Conservation (phyloP, 1,140 invertebrate species). For the Bicyclus anynana region DNA sequence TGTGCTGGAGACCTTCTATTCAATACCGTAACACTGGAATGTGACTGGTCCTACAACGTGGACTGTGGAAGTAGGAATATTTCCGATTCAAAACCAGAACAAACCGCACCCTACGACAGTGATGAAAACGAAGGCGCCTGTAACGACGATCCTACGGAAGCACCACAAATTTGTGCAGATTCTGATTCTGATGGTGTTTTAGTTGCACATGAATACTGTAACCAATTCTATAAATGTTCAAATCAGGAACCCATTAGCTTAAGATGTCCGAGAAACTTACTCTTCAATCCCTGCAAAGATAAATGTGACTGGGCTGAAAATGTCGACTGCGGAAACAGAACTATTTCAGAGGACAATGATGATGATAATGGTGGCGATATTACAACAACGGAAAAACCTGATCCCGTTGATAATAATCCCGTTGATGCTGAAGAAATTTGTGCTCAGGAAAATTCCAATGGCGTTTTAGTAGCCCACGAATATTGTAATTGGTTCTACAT, state of each 20-base stretch:
- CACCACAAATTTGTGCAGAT: slow-evolving; percentile 31
- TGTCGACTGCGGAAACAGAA: slow-evolving; percentile 24
- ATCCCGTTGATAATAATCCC: too few relatives aligned
- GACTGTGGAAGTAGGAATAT: background rate
- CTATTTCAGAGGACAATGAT: background rate
- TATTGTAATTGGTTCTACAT: too few relatives aligned
- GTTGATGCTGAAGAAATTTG: too few relatives aligned
- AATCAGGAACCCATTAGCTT: slow-evolving; percentile 31
- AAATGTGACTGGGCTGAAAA: slow-evolving; percentile 66
- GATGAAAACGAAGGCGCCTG: slow-evolving; percentile 13
- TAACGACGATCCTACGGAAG: slow-evolving; percentile 29
- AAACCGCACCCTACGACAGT: background rate
- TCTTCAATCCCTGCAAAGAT: slow-evolving; percentile 78
- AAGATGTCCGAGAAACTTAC: slow-evolving; percentile 61
- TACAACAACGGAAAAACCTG: too few relatives aligned
- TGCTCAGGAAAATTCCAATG: too few relatives aligned
- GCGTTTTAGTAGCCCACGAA: too few relatives aligned
- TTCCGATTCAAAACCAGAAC: background rate
- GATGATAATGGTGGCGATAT: background rate
- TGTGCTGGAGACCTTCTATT: background rate
- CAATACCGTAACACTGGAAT: background rate
- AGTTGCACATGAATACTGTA: slow-evolving; percentile 35
- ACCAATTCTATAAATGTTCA: slow-evolving; percentile 35
- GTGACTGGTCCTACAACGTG: background rate
- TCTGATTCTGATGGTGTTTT: slow-evolving; percentile 26